Evolutionary conservation across 2,888 invertebrate genomes (phyloP).

Genomic region (Torymus tubicola): DNA sequence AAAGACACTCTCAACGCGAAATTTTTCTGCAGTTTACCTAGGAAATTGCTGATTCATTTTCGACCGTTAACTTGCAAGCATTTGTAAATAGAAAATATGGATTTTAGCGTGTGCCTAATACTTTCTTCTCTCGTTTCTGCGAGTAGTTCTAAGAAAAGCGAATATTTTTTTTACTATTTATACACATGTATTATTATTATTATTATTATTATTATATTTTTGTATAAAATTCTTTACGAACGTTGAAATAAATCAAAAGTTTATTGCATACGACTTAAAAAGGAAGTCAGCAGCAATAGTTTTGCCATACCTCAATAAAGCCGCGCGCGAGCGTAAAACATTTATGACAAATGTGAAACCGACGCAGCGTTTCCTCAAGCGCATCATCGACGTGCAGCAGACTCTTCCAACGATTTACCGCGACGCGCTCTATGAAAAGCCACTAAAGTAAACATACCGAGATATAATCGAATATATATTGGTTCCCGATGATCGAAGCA

Average conservation of each 20-base stretch:
- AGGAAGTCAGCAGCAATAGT: too few relatives aligned
- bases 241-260: slow-evolving; percentile 22
- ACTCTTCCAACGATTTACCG: slow-evolving; percentile 15
- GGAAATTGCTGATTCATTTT: slow-evolving; percentile 27
- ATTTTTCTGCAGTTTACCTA: slow-evolving; percentile 10
- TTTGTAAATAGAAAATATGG: slow-evolving; percentile 49
- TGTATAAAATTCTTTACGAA: slow-evolving; percentile 27
- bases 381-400: not conserved
- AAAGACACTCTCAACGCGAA: slow-evolving; percentile 21
- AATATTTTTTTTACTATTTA: slow-evolving; percentile 30
- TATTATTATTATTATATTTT: not conserved
- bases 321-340: not conserved
- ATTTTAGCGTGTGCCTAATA: slow-evolving; percentile 21
- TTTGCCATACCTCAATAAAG: too few relatives aligned
- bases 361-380: not conserved
- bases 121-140: slow-evolving; percentile 3
- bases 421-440: not conserved
- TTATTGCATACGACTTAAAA: too few relatives aligned
- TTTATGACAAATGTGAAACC: not conserved
- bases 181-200: not conserved
- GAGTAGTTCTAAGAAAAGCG: not conserved
- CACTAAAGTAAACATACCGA: not conserved
- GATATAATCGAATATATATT: slow-evolving; percentile 23
- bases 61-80: slow-evolving; percentile 4
- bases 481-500: not conserved